phyloP scores from a whole-genome alignment of 2,113 vertebrate species.

The Dromiciops gliroides region DNA sequence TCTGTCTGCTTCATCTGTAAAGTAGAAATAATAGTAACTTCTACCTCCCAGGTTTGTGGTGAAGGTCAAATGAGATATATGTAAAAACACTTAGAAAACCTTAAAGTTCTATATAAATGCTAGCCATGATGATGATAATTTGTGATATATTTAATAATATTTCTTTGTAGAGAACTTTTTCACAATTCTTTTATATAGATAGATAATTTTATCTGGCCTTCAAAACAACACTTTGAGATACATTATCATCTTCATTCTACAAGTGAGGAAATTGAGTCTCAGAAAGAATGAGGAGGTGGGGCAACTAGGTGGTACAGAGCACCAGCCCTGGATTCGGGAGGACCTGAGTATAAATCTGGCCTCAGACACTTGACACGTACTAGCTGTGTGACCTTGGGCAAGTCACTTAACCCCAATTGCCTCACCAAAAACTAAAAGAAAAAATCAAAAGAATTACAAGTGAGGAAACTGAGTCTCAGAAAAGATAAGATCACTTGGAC shows the following conservation, averaged over 20 bases:
- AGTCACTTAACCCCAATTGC: too few species aligned
- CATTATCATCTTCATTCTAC: neutral
- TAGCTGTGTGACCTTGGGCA: too few species aligned
- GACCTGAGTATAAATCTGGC: too few species aligned
- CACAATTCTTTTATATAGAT: neutral
- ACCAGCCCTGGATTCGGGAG: too few species aligned
- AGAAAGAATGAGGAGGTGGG: accelerated
- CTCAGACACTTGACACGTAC: too few species aligned
- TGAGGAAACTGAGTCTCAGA: too few species aligned
- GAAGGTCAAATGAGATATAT: neutral
- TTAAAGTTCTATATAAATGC: neutral
- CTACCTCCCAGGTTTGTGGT: neutral
- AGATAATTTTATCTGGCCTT: neutral
- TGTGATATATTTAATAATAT: neutral
- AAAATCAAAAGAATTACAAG: too few species aligned
- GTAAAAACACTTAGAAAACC: too few species aligned
- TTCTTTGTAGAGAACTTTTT: neutral
- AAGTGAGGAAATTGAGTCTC: neutral
- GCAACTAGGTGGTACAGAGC: too few species aligned
- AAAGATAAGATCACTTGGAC: neutral
- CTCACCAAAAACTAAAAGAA: too few species aligned
- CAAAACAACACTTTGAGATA: neutral
- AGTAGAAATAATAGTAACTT: neutral
- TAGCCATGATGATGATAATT: neutral
- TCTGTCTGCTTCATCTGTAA: neutral